Evolutionary conservation across 2,113 vertebrate genomes (phyloP), one percentile per base, ranked within the genome.

Genomic region (Daboia siamensis): DNA sequence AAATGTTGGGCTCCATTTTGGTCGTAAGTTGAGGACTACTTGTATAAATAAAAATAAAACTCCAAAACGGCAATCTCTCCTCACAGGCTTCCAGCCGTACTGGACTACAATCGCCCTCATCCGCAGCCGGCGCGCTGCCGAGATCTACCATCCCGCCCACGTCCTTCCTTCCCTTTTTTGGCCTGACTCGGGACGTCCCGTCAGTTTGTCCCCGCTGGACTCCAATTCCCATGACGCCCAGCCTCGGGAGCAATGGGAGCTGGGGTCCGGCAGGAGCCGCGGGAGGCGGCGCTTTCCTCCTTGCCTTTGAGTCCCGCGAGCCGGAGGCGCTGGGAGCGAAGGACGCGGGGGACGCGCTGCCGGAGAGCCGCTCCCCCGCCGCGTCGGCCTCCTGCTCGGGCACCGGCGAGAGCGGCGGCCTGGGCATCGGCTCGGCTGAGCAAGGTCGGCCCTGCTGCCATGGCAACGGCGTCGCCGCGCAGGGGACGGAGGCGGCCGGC

Each of bases 301-400:
- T 80, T 80, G 74, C 74, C 74, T 80, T 3, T 21, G 33, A 80
- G 74, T 54, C 9, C 20, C 17, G 39, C 26, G 44, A 89, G n/a
- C n/a, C 26, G 91, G 46, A 20, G 61, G n/a, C 15, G 61, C 33
- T 39, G 15, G 4, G 33, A 10, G 33, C 20, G 87, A 3, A 24
- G 17, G 74, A 10, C 10, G 20, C 21, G 44, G 33, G 17, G 23
- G 64, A 57, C 2, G 17, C 3, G 33, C 69, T 10, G 0, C 54
- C 55, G 2, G 56, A 56, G 5, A 11, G 13, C 44, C n/a, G 88
- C 1, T 29, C 87, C 44, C 55, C 88, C 29, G 15, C 74, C 44
- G 23, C 74, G 29, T 90, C 92, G 12, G 46, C 17, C 88, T 92
- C 92, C 88, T 90, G 92, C 74, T 92, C 92, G 20, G 55, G 92